These are phyloP conservation scores for Zapornia atra DNA, from an alignment of 2,113 vertebrate genomes.

Conservation along the genomic window DNA sequence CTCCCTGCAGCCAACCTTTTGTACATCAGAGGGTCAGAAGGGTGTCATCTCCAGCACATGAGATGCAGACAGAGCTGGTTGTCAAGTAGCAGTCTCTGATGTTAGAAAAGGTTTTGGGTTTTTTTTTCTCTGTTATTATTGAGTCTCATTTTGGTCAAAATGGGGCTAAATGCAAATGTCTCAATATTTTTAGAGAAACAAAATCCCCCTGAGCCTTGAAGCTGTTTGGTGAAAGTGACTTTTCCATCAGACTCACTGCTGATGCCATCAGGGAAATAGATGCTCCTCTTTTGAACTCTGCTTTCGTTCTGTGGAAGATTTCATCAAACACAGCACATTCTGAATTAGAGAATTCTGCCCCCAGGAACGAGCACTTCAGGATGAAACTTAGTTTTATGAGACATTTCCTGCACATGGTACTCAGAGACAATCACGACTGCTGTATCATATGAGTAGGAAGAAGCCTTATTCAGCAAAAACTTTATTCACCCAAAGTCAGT, in stretches of 20 bases:
- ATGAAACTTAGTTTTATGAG: slow-evolving; percentile 7
- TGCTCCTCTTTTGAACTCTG: slow-evolving; percentile 30
- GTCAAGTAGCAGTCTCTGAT: neutral
- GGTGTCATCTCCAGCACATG: neutral
- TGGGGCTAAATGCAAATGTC: slow-evolving; percentile 2
- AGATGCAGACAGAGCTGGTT: neutral
- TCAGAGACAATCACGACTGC: neutral
- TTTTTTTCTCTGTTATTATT: neutral
- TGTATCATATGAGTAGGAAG: neutral
- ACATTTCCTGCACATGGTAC: neutral
- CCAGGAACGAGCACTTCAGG: neutral
- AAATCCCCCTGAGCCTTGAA: slow-evolving; percentile 4
- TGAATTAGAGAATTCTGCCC: slow-evolving; percentile 21
- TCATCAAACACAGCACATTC: slow-evolving; percentile 19
- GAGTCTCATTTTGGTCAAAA: slow-evolving; percentile 3
- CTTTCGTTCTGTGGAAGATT: slow-evolving; percentile 25
- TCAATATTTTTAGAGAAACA: neutral
- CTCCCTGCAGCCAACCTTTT: neutral
- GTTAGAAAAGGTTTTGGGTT: neutral
- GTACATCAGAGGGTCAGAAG: neutral
- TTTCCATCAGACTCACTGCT: slow-evolving; percentile 10
- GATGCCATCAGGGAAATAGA: neutral
- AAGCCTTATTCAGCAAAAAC: neutral
- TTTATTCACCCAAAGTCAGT: neutral
- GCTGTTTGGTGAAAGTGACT: neutral